phyloP scores from a whole-genome alignment of 1,140 invertebrate species.

The Periplaneta americana region DNA sequence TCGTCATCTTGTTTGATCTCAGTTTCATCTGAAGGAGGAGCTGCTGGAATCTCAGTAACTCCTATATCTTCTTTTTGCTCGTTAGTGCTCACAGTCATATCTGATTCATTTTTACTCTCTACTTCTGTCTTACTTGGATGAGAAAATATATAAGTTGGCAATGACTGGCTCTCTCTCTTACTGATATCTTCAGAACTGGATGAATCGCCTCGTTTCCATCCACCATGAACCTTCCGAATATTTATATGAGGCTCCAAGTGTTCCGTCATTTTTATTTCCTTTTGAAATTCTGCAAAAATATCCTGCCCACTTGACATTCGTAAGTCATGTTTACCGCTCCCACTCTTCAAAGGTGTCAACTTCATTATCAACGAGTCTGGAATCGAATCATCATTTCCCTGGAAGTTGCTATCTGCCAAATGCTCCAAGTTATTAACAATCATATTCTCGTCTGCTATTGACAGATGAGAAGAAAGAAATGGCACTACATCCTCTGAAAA shows the following conservation, averaged over 20 bases:
- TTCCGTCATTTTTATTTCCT: constrained; percentile 17
- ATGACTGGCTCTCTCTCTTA: not conserved
- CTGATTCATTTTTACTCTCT: not conserved
- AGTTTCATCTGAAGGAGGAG: not conserved
- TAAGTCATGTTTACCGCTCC: not conserved
- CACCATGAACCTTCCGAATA: not conserved
- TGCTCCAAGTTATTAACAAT: not conserved
- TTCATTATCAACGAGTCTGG: not conserved
- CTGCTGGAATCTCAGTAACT: too few species aligned
- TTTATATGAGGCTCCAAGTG: constrained; percentile 13
- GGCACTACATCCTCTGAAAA: constrained; percentile 6
- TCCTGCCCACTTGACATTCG: constrained; percentile 9
- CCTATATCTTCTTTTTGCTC: not conserved
- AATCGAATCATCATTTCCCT: not conserved
- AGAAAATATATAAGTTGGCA: not conserved
- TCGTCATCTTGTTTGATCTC: not conserved
- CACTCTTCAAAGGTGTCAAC: not conserved
- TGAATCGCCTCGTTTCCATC: not conserved
- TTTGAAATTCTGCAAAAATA: constrained; percentile 17
- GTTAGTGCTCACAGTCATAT: not conserved
- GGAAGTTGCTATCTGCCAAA: not conserved
- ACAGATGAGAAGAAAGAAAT: not conserved
- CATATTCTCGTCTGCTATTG: not conserved
- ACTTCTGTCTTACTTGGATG: not conserved
- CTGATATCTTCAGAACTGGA: not conserved